phyloP scores from a whole-genome alignment of 2,888 invertebrate species.

The Meloe dianella region DNA sequence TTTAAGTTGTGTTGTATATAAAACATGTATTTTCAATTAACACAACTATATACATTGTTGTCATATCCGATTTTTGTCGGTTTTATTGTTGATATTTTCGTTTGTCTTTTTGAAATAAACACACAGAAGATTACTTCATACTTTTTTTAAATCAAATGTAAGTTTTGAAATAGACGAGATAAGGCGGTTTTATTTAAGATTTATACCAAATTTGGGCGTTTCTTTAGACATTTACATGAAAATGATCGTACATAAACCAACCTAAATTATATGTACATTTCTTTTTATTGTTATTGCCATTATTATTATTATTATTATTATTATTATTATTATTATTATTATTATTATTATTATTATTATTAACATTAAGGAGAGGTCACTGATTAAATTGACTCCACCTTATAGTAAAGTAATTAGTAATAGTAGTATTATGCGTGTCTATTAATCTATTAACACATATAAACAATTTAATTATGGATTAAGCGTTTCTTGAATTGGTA shows the following conservation, averaged over 20 bases:
- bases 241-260: neutral
- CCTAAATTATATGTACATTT: neutral
- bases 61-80: neutral
- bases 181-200: slow-evolving; percentile 1
- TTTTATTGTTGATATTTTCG: neutral
- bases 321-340: no score
- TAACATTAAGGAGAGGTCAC: slow-evolving; percentile 7
- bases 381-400: slow-evolving; percentile 11
- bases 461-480: neutral
- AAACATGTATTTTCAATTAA: slow-evolving; percentile 4
- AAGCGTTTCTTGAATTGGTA: neutral
- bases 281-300: neutral
- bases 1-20: neutral
- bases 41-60: neutral
- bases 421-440: slow-evolving; percentile 1
- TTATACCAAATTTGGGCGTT: slow-evolving; percentile 8
- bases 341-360: neutral
- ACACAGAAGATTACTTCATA: neutral
- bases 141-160: neutral
- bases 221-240: slow-evolving; percentile 5
- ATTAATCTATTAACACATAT: neutral
- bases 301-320: neutral
- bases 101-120: neutral
- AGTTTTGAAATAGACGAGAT: neutral
- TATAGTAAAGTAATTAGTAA: neutral